A percentile compares a stretch with the other conserved stretches of the same genome.
Conservation (phyloP, 2,888 invertebrate species). For the Trissoscelio sp. region DNA sequence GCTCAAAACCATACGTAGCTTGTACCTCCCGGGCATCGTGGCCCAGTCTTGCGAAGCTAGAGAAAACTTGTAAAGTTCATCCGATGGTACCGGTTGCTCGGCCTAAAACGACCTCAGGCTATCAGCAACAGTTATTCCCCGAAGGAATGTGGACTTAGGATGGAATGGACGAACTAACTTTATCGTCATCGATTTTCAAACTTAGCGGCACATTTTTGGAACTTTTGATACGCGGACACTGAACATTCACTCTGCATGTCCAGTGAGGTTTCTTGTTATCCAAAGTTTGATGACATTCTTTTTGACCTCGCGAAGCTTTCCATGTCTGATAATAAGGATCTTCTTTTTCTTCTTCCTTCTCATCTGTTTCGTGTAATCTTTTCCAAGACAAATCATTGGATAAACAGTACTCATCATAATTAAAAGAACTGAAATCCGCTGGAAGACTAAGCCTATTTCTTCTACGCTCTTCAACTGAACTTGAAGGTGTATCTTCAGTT, state of each 20-base stretch:
- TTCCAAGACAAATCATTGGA: conserved; percentile 85
- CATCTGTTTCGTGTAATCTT: conserved; percentile 82
- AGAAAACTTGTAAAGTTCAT: conserved; percentile 77
- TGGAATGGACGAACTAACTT: conserved; percentile 61
- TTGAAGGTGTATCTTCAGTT: conserved; percentile 84
- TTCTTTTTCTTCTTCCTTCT: conserved; percentile 36
- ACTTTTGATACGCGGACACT: conserved; percentile 87
- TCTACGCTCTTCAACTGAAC: conserved; percentile 47
- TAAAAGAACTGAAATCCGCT: conserved; percentile 61
- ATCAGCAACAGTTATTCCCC: conserved; percentile 73
- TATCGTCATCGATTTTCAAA: conserved; percentile 39
- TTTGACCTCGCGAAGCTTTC: conserved; percentile 71
- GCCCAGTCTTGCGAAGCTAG: conserved; percentile 79
- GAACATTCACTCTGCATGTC: conserved; percentile 85
- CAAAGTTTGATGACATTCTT: conserved; percentile 84
- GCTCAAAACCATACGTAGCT: conserved; percentile 80
- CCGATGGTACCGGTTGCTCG: conserved; percentile 77
- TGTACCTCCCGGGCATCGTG: conserved; percentile 77
- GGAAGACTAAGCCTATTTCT: conserved; percentile 74
- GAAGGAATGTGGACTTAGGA: conserved; percentile 65
- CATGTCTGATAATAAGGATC: conserved; percentile 77
- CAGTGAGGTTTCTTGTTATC: conserved; percentile 78
- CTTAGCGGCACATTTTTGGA: conserved; percentile 84
- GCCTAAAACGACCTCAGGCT: conserved; percentile 75
- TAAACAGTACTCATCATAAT: conserved; percentile 85